A percentile compares a stretch with the other conserved stretches of the same genome.
Evolutionary conservation across 2,797 vertebrate genomes (phyloP).

Genomic region (Scolopax bukidnonensis): DNA sequence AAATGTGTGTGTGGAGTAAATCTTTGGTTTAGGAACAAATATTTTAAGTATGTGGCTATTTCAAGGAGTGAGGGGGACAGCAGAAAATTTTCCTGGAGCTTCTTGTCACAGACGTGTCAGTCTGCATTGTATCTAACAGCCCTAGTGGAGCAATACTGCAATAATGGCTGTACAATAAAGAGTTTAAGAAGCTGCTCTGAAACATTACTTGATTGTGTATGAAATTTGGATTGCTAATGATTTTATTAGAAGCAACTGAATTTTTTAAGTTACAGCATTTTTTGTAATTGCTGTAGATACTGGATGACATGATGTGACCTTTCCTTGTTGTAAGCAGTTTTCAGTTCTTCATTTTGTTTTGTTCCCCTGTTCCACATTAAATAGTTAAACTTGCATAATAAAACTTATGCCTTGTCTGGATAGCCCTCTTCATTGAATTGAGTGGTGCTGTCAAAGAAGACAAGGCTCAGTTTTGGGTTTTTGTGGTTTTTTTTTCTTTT

Average conservation of each 20-base stretch:
- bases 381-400: not conserved
- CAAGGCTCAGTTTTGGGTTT: not conserved
- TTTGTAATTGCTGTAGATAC: not conserved
- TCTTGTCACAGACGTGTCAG: slow-evolving; percentile 6
- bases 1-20: not conserved
- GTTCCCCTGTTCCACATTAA: not conserved
- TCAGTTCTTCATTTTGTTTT: not conserved
- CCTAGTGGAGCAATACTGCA: not conserved
- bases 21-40: not conserved
- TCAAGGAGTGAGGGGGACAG: not conserved
- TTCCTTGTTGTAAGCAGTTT: not conserved
- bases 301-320: accelerated
- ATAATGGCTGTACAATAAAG: not conserved
- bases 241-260: not conserved
- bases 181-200: not conserved
- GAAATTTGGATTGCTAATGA: not conserved
- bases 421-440: not conserved
- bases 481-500: not conserved
- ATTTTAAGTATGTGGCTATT: not conserved
- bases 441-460: not conserved
- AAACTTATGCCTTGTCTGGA: not conserved
- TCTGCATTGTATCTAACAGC: not conserved
- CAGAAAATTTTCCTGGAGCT: not conserved
- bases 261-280: not conserved
- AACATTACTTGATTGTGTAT: not conserved